A percentile compares a stretch with the other conserved stretches of the same genome.
phyloP scores from a whole-genome alignment of 2,888 invertebrate species.

The Invenusta paracnida region DNA sequence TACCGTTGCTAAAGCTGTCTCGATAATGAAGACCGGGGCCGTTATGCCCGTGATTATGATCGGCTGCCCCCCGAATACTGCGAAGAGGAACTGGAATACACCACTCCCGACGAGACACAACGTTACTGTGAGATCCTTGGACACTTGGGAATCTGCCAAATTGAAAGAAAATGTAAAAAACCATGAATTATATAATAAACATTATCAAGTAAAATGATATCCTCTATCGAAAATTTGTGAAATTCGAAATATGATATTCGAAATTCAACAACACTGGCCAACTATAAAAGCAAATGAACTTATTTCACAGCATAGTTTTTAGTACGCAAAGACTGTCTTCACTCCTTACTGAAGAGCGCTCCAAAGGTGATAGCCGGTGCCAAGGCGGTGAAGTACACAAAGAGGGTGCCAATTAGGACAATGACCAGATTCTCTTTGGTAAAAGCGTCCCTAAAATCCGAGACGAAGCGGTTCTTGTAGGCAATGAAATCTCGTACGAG shows the following conservation, averaged over 20 bases:
- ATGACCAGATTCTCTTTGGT: conserved; percentile 5
- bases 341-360: conserved; percentile 42
- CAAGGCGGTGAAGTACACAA: conserved; percentile 38
- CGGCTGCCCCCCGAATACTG: not conserved
- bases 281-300: no score
- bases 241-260: no score
- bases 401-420: conserved; percentile 35
- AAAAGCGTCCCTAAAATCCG: conserved; percentile 40
- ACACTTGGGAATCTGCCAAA: not conserved
- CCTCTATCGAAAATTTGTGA: no score
- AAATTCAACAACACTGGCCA: no score
- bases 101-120: not conserved
- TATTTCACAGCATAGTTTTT: no score
- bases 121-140: not conserved
- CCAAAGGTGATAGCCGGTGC: conserved; percentile 44
- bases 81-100: not conserved
- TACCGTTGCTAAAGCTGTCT: not conserved
- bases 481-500: conserved; percentile 1
- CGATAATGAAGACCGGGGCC: not conserved
- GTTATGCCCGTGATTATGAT: not conserved
- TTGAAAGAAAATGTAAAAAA: no score
- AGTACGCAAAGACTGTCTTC: no score
- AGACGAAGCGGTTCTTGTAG: conserved; percentile 16
- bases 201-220: no score
- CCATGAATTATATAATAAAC: no score